Evolutionary conservation across 1,140 invertebrate genomes (phyloP).

Genomic region (Scaptomyza montana): DNA sequence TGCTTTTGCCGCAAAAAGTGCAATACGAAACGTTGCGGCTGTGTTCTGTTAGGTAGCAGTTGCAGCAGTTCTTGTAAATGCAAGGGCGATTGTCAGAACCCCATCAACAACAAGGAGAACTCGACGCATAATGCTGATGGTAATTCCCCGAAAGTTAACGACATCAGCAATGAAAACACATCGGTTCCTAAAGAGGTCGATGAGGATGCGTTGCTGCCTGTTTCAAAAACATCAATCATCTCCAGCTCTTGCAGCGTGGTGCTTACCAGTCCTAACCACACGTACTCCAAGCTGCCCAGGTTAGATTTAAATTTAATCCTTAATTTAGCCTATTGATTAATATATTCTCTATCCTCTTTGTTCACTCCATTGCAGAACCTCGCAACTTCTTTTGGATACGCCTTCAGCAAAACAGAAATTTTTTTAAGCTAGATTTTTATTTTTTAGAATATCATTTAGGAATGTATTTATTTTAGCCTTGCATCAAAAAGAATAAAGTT

Average conservation of each 20-base stretch:
- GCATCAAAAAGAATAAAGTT: no score
- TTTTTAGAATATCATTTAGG: no score
- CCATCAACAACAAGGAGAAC: conserved; percentile 27
- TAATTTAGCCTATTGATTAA: not conserved
- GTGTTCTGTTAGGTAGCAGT: conserved; percentile 25
- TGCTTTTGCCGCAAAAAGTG: conserved; percentile 67
- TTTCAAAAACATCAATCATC: not conserved
- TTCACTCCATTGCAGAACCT: not conserved
- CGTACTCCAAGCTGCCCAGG: not conserved
- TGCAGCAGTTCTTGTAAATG: conserved; percentile 54
- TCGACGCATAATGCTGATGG: not conserved
- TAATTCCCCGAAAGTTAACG: no score
- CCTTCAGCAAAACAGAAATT: not conserved
- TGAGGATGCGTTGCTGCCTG: not conserved
- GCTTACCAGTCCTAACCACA: not conserved
- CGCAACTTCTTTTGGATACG: not conserved
- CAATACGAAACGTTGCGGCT: conserved; percentile 60
- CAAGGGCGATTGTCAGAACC: conserved; percentile 48
- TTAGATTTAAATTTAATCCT: not conserved
- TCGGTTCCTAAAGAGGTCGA: not conserved
- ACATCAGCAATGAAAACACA: not conserved
- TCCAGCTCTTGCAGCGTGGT: not conserved
- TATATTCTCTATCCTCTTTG: not conserved
- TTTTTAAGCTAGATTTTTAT: not conserved
- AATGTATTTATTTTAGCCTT: no score